Evolutionary conservation across 2,888 invertebrate species (phyloP).

Genomic region (Chrysomela aeneicollis): DNA sequence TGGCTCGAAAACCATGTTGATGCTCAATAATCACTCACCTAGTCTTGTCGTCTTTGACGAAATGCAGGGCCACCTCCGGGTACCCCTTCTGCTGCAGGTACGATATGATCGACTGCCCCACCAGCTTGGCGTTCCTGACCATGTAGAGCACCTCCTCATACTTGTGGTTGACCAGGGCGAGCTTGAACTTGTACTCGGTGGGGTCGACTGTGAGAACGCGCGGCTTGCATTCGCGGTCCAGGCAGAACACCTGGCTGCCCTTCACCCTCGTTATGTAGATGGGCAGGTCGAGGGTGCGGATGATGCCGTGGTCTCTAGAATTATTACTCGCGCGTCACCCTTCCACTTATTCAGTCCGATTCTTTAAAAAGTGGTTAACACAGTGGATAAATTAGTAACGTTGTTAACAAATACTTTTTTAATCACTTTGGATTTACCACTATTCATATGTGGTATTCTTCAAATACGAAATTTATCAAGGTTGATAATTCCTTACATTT

Average conservation of each 20-base stretch:
- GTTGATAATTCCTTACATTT: no score
- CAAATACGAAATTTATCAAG: no score
- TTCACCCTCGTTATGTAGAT: slow-evolving; percentile 95
- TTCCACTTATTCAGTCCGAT: no score
- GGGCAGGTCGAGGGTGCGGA: slow-evolving; percentile 95
- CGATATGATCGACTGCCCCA: slow-evolving; percentile 98
- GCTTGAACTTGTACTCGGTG: slow-evolving; percentile 97
- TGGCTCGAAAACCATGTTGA: no score
- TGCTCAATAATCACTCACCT: no score
- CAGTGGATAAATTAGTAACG: no score
- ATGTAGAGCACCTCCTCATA: slow-evolving; percentile 94
- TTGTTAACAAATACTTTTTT: no score
- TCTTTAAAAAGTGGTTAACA: no score
- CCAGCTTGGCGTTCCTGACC: slow-evolving; percentile 95
- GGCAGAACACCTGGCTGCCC: slow-evolving; percentile 89
- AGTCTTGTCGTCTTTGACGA: slow-evolving; percentile 99
- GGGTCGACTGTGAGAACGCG: slow-evolving; percentile 93
- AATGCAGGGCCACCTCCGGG: slow-evolving; percentile 98
- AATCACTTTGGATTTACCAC: no score
- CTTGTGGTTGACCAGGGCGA: slow-evolving; percentile 94
- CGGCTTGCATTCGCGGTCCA: slow-evolving; percentile 92
- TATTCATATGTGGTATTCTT: no score
- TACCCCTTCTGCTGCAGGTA: slow-evolving; percentile 99
- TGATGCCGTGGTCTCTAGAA: slow-evolving; percentile 93
- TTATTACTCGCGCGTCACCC: no score